Conservation (phyloP, 2,888 invertebrate species). For the Hypercompe scribonia region DNA sequence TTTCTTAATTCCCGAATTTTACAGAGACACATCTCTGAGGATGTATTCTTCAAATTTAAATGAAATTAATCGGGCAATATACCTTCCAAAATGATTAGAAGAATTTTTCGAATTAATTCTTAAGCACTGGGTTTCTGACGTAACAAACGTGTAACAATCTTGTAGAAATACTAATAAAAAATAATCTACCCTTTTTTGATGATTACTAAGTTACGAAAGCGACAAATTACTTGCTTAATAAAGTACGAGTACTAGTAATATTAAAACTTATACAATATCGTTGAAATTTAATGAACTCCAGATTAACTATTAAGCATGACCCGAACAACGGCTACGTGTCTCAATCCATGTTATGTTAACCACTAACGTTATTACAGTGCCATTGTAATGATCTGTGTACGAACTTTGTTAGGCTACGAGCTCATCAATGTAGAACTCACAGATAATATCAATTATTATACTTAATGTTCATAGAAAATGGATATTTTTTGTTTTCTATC, state of each 20-base stretch:
- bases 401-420: slow-evolving; percentile 37
- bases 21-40: no score
- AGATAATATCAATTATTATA: background rate
- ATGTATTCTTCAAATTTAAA: no score
- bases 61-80: no score
- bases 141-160: no score
- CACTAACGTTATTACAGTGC: slow-evolving; percentile 39
- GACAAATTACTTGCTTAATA: background rate
- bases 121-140: no score
- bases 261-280: background rate
- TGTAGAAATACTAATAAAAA: no score
- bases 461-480: background rate
- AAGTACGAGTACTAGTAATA: no score
- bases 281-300: slow-evolving; percentile 16
- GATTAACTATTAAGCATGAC: slow-evolving; percentile 43
- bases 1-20: no score
- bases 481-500: background rate
- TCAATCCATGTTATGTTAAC: slow-evolving; percentile 41
- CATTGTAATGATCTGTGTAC: slow-evolving; percentile 36
- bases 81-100: no score
- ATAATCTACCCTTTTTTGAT: background rate
- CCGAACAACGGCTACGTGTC: slow-evolving; percentile 32
- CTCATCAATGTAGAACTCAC: slow-evolving; percentile 20
- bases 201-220: background rate
- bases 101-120: no score